phyloP scores from a whole-genome alignment of 2,888 invertebrate genomes.

The Steinernema scapterisci region DNA sequence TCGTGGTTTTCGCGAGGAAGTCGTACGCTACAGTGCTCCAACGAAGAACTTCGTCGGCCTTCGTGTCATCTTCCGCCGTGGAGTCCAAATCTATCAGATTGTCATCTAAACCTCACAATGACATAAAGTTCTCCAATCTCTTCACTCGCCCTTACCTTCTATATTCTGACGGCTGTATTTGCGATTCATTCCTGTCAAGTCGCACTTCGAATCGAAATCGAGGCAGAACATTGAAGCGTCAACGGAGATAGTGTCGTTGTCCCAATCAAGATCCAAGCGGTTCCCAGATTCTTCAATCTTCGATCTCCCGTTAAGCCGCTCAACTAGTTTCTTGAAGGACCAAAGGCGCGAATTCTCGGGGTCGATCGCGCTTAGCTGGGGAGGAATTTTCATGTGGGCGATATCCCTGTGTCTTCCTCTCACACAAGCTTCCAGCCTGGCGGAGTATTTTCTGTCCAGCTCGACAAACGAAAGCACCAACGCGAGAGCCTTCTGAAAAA shows the following conservation, averaged over 20 bases:
- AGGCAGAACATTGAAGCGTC: not conserved
- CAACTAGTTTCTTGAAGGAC: not conserved
- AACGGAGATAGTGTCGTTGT: not conserved
- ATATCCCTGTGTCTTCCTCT: not conserved
- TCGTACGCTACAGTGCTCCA: conserved; percentile 18
- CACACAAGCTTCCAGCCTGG: not conserved
- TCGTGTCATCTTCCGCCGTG: not conserved
- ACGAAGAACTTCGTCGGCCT: not conserved
- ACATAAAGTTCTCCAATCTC: too few species aligned
- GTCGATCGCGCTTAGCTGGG: not conserved
- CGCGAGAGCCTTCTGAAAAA: not conserved
- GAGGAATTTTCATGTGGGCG: not conserved
- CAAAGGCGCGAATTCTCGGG: conserved; percentile 1
- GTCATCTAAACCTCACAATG: not conserved
- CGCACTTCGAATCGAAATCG: conserved; percentile 9
- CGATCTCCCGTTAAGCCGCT: not conserved
- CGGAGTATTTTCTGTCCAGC: conserved; percentile 6
- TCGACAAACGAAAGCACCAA: not conserved
- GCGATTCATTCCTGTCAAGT: not conserved
- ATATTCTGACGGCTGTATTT: too few species aligned
- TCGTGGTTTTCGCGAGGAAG: not conserved
- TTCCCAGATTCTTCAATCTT: not conserved
- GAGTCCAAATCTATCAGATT: not conserved
- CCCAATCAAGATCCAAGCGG: not conserved
- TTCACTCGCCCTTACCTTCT: too few species aligned